These are phyloP conservation scores for Rhinopomastus cyanomelas DNA, from an alignment of 2,113 vertebrate genomes.

Conservation along the genomic window DNA sequence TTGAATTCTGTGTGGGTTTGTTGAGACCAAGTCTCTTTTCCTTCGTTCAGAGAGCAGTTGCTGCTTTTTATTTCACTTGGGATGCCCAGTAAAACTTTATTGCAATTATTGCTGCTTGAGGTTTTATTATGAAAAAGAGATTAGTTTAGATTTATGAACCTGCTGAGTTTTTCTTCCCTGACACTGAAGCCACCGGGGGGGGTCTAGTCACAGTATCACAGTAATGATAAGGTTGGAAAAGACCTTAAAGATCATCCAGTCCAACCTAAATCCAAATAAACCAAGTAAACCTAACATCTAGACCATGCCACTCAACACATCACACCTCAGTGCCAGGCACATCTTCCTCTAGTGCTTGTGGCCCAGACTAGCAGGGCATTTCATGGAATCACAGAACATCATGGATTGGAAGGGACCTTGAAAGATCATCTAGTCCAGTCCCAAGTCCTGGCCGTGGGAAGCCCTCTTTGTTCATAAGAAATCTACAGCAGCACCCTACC, in stretches of 20 bases:
- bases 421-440: too few relatives aligned
- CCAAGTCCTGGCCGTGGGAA: too few relatives aligned
- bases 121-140: constrained; percentile 25
- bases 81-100: constrained; percentile 21
- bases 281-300: too few relatives aligned
- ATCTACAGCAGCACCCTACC: background rate
- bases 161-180: constrained; percentile 6
- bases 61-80: constrained; percentile 25
- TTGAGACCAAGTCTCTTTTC: background rate
- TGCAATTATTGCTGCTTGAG: constrained; percentile 22
- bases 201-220: too few relatives aligned
- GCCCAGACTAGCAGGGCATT: background rate
- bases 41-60: constrained; percentile 20
- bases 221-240: too few relatives aligned
- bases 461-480: too few relatives aligned
- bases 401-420: too few relatives aligned
- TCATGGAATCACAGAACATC: background rate
- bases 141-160: constrained; percentile 30
- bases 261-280: too few relatives aligned
- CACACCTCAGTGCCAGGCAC: background rate
- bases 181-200: background rate
- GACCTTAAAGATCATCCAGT: too few relatives aligned
- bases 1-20: background rate
- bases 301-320: too few relatives aligned
- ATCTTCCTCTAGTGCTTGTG: background rate